A percentile compares a stretch with the other conserved stretches of the same genome.
Evolutionary conservation across 2,113 vertebrate genomes (phyloP).

Genomic region (Paradisaea rubra): DNA sequence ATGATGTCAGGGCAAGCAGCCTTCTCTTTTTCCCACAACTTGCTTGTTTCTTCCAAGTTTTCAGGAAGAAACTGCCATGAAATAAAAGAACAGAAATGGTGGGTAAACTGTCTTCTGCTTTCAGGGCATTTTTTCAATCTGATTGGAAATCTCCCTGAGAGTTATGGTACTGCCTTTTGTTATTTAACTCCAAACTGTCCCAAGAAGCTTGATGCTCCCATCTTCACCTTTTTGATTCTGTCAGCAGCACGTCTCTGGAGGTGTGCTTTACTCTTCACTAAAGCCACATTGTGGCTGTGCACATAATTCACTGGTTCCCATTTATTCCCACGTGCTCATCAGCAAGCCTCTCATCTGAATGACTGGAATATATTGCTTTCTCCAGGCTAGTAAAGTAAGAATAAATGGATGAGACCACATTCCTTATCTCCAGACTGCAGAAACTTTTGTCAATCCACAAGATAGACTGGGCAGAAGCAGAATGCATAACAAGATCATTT

Average conservation of each 20-base stretch:
- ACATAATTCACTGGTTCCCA: neutral
- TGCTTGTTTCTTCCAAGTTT: neutral
- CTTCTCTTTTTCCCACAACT: neutral
- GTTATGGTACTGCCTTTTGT: neutral
- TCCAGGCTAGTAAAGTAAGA: slow-evolving; percentile 44
- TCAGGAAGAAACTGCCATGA: neutral
- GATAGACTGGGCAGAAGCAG: slow-evolving; percentile 43
- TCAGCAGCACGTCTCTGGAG: neutral
- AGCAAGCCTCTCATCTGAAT: slow-evolving; percentile 37
- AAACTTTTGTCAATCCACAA: slow-evolving; percentile 57
- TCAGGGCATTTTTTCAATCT: neutral
- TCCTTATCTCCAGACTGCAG: slow-evolving; percentile 63
- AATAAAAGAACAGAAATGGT: neutral
- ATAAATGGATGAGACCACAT: slow-evolving; percentile 49
- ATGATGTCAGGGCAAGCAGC: neutral
- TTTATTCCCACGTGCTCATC: slow-evolving; percentile 19
- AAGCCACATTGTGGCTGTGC: neutral
- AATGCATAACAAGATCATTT: slow-evolving; percentile 59
- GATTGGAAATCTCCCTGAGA: neutral
- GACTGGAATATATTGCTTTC: slow-evolving; percentile 49
- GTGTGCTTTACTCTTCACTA: neutral
- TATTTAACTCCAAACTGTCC: neutral
- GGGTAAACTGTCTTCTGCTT: neutral
- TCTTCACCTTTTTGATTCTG: neutral
- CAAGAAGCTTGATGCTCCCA: neutral